These are phyloP conservation scores for Phacellophora camtschatica DNA, from an alignment of 30 jellyfish, hydroid and myxozoan species.

Conservation along the genomic window DNA sequence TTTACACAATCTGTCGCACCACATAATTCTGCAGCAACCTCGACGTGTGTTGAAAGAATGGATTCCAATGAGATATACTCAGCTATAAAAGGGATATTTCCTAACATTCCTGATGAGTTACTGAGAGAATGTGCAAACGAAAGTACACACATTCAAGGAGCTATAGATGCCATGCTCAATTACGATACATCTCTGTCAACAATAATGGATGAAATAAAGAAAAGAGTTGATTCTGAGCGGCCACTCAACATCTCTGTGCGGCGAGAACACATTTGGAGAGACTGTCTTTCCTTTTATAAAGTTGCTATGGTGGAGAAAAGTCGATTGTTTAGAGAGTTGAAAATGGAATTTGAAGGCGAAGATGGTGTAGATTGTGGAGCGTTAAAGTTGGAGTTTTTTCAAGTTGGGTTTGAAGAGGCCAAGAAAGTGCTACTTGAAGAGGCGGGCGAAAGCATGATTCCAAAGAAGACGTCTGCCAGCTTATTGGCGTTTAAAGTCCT, in stretches of 20 bases:
- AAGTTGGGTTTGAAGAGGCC: not conserved
- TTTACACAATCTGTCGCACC: not conserved
- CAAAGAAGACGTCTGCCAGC: constrained; percentile 13
- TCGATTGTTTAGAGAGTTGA: not conserved
- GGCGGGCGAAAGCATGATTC: not conserved
- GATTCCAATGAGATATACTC: not conserved
- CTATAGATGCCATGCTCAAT: not conserved
- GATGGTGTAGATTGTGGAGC: constrained; percentile 24
- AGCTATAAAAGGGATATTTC: not conserved
- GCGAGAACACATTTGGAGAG: not conserved
- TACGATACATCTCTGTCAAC: not conserved
- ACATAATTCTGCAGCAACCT: not conserved
- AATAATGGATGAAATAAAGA: not conserved
- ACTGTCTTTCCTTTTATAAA: not conserved
- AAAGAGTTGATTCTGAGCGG: not conserved
- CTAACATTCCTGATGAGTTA: not conserved
- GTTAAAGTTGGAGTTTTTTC: not conserved
- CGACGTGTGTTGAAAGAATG: not conserved
- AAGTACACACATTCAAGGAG: not conserved
- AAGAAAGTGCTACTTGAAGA: not conserved
- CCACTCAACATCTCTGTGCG: not conserved
- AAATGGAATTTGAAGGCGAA: constrained; percentile 4
- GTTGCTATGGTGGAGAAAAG: constrained; percentile 3
- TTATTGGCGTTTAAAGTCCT: not conserved
- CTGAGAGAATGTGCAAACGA: not conserved